Conservation (phyloP, 2,888 invertebrate species). For the Cacoxenus indagator region DNA sequence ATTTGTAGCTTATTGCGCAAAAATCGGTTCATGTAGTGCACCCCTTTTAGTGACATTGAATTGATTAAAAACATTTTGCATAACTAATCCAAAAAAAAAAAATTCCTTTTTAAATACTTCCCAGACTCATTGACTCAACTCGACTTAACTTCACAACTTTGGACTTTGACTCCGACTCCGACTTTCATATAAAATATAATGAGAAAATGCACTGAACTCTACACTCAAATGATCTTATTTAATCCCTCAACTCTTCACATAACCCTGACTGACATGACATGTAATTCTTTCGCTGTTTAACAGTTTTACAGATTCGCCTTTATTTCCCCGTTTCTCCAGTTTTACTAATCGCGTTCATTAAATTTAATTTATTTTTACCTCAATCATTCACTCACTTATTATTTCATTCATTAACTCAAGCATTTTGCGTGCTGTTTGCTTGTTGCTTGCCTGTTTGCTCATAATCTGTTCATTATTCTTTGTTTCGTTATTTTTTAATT, state of each 20-base stretch:
- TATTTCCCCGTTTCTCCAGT: no score
- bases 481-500: conserved; percentile 21
- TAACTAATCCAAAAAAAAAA: not conserved
- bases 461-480: conserved; percentile 51
- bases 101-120: no score
- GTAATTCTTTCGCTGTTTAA: no score
- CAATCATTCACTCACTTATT: conserved; percentile 24
- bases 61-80: not conserved
- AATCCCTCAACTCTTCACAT: no score
- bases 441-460: conserved; percentile 67
- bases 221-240: no score
- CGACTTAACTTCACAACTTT: no score
- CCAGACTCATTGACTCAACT: no score
- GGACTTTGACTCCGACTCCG: no score
- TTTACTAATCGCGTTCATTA: not conserved
- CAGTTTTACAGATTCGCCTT: no score
- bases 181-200: no score
- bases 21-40: not conserved
- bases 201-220: no score
- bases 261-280: no score
- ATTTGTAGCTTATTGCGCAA: not conserved
- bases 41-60: not conserved
- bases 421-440: conserved; percentile 55
- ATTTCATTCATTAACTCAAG: conserved; percentile 21
- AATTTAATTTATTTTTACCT: not conserved